Evolutionary conservation across 2,888 invertebrate genomes (phyloP).

Genomic region (Papilio gigon): DNA sequence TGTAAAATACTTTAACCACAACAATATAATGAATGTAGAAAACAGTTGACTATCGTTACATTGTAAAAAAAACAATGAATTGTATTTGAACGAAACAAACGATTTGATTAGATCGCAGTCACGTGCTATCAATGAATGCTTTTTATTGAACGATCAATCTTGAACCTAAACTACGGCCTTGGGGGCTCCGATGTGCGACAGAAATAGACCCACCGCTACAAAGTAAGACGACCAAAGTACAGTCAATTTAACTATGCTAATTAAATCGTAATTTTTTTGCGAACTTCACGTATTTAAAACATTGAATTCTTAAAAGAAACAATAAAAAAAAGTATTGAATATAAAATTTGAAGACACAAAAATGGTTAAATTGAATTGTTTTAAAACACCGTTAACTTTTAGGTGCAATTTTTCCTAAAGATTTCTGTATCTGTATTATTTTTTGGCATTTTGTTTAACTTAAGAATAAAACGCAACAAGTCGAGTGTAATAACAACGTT

Average conservation of each 20-base stretch:
- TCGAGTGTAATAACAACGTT: too few species aligned
- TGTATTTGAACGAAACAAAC: neutral
- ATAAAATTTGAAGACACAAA: too few species aligned
- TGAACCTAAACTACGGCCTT: constrained; percentile 29
- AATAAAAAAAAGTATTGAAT: neutral
- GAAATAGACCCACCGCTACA: constrained; percentile 29
- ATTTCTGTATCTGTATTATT: too few species aligned
- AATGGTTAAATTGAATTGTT: too few species aligned
- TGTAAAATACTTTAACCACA: too few species aligned
- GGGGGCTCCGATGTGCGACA: constrained; percentile 15
- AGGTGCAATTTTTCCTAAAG: too few species aligned
- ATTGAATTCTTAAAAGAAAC: neutral
- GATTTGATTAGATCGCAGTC: constrained; percentile 7
- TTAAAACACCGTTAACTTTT: too few species aligned
- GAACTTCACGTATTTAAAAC: neutral
- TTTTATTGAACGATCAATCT: constrained; percentile 19
- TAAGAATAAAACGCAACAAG: too few species aligned
- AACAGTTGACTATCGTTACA: too few species aligned
- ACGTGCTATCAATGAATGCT: constrained; percentile 25
- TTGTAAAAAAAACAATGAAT: too few species aligned
- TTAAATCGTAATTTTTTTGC: constrained; percentile 2
- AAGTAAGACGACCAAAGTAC: neutral
- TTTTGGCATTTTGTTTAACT: too few species aligned
- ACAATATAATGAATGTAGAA: too few species aligned
- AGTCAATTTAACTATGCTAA: constrained; percentile 2